Evolutionary conservation across 2,888 invertebrate species (phyloP), one percentile per base, ranked within the genome.

Genomic region (Imbricaverruca yamaguchii): DNA sequence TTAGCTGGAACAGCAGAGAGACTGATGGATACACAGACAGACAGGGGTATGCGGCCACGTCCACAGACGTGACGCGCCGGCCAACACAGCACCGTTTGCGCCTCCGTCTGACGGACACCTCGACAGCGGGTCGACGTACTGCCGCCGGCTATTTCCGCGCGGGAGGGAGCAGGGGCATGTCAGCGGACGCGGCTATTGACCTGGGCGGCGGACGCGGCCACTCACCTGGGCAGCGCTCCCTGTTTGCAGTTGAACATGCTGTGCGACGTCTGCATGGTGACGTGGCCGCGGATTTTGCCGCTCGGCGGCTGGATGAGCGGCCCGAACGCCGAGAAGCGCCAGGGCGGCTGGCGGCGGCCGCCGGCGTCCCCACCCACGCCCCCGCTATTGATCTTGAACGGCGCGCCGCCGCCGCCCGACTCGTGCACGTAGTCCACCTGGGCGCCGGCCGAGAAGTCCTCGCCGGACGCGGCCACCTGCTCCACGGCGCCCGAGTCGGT

Each of bases 261-360:
- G 53, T 74, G 74, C 4, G 74, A 74, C 53, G 74, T 53, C 74
- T 74, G 74, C 74, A 74, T 74, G 53, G 53, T 12, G 39, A 74
- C 74, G 21, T 74, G 74, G 39, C 74, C 74, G 39, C 74, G 74
- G 15, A 74, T 53, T 18, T 25, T 53, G 18, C 74, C 74, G 53
- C 74, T 74, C 8, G 74, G 74, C 74, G 74, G 74, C 74, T 74
- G 74, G 74, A 74, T 74, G 15, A 74, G 74, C 39, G 74, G 74
- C 18, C 74, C 74, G 53, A 74, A 74, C 9, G 74, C 74, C 53
- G 74, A 74, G 74, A 74, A 74, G 7, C 74, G 74, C 74, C 74
- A 74, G 18, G 53, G 74, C 53, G 74, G 74, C 12, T 39, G 74
- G 21, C 39, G 74, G 18, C 74, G 74, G 21, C 74, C 53, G 74